Evolutionary conservation across 2,888 invertebrate genomes (phyloP), one percentile per base, ranked within the genome.

Genomic region (Pristionchus arcanus): DNA sequence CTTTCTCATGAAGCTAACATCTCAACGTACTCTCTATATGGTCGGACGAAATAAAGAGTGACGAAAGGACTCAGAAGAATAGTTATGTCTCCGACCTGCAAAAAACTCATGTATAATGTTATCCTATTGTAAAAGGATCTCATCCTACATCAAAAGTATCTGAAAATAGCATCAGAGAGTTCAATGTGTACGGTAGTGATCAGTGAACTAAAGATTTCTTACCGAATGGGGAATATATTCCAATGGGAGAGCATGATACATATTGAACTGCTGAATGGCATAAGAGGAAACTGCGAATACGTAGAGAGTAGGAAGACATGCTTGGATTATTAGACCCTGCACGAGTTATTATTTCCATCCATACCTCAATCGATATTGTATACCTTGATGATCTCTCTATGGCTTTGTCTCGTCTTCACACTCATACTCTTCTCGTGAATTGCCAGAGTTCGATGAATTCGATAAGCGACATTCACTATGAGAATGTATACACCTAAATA

Each of bases 311-410:
- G 84, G 84, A 11, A 84, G 84, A 55, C 53, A 84, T 11, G 84
- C 19, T 84, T 84, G 84, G 31, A 84, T n/a, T 34, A 84, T 59
- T 7, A 84, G 84, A 84, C 84, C 84, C 84, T 84, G 4, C 9
- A 77, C 1, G 13, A n/a, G 42, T 21, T 49, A 34, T 25, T 77
- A 25, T 37, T 19, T n/a, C 49, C 37, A 21, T 77, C 21, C 31
- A 31, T 34, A 5, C 15, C 68, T 49, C 42, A 49, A 49, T 49
- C 42, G 42, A 49, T 49, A 49, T 49, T 7, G 15, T 15, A 15
- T 42, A 77, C 77, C 77, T 77, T 77, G 21, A 77, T 77, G 77
- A 77, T 77, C 49, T 77, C 77, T 42, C 77, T 77, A 25, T 77
- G 77, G 1, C 34, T n/a, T 25, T 77, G 77, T 31, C 77, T 37